These are phyloP conservation scores for Eulemur mongoz DNA, from an alignment of 2,797 vertebrate genomes.

Conservation along the genomic window DNA sequence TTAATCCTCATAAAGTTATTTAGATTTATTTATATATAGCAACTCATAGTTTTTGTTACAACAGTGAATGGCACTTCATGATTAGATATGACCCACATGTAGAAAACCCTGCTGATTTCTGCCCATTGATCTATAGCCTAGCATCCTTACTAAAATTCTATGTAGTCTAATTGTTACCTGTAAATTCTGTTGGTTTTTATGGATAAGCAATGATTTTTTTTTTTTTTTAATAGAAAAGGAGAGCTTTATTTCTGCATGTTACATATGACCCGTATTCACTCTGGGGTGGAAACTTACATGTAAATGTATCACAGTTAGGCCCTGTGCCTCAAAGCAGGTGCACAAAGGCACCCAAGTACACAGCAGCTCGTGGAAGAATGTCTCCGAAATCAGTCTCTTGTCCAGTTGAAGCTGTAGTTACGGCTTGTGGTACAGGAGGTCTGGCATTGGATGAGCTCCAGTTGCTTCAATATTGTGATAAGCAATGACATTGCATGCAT, in stretches of 20 bases:
- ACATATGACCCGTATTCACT: too few relatives aligned
- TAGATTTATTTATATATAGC: constrained; percentile 3
- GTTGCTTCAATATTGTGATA: not conserved
- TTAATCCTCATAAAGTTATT: not conserved
- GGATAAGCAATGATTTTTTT: not conserved
- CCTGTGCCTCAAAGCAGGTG: too few relatives aligned
- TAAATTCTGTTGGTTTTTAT: constrained; percentile 9
- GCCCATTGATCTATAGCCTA: not conserved
- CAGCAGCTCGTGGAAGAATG: too few relatives aligned
- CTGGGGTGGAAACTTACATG: too few relatives aligned
- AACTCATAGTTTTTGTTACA: constrained; percentile 18
- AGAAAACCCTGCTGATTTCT: not conserved
- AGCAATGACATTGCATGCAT: not conserved
- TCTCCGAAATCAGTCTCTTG: too few relatives aligned
- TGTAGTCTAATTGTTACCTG: not conserved
- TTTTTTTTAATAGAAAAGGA: too few relatives aligned
- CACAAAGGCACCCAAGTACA: too few relatives aligned
- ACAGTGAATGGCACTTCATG: not conserved
- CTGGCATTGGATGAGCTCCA: too few relatives aligned
- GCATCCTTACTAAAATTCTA: not conserved
- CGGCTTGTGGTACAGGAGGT: too few relatives aligned
- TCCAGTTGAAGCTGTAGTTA: too few relatives aligned
- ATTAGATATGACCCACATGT: not conserved
- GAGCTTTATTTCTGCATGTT: too few relatives aligned
- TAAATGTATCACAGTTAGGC: too few relatives aligned